Evolutionary conservation across 2,888 invertebrate genomes (phyloP), one percentile per base, ranked within the genome.

Genomic region (Lasioglossum pauxillum): DNA sequence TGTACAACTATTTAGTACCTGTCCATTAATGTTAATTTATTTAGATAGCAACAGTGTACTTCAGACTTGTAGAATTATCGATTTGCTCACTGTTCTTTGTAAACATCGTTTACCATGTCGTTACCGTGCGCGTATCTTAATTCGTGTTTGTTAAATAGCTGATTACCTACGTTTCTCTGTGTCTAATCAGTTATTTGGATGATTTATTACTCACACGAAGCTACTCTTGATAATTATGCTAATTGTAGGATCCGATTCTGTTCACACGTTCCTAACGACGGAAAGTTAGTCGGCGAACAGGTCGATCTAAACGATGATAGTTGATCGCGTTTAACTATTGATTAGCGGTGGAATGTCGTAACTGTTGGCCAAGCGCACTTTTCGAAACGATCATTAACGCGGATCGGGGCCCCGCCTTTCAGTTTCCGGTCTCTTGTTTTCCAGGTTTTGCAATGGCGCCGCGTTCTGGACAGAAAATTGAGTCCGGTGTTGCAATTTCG

Each of bases 311-410:
- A 41, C 69, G 69, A 69, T n/a, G 23, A 69, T 23, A 35, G 38
- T 38, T 19, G 69, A 69, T 69, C 69, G 35, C 38, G 23, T 69
- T 69, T 12, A 69, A 69, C 69, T 69, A 69, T 69, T 38, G 35
- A 69, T 69, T 69, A 69, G 19, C 69, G 38, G 38, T 23, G 23
- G n/a, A 69, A 69, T 69, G 69, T 69, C 10, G 69, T 69, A 35
- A 69, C 69, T n/a, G 38, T 69, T 69, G 38, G 38, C 69, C 10
- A 23, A 69, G 69, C 10, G 23, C 38, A 3, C 5, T 53, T 86
- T 80, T 82, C 71, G 77, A 82, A 84, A 86, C 69, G 41, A 71
- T 85, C 74, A n/a, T 84, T 78, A 72, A 80, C 75, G 53, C 49
- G 44, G 44, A 67, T 46, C 72, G 53, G 64, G 10, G 79, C 75